phyloP scores from a whole-genome alignment of 2,797 vertebrate species.

The Gambelia wislizenii region DNA sequence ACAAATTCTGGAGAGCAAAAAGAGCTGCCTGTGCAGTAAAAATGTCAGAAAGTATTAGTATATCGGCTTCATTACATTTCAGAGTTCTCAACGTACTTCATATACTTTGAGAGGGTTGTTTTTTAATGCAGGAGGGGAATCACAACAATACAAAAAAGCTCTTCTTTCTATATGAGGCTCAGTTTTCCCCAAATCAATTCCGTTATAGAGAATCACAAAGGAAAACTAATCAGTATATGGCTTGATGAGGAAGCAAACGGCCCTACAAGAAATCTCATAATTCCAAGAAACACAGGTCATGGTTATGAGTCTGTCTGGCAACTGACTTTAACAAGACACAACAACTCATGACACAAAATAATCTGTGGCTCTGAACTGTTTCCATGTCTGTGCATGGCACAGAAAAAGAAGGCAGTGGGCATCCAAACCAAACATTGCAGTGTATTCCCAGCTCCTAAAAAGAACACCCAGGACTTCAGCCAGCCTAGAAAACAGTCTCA shows the following conservation, averaged over 20 bases:
- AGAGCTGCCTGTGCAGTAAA: constrained; percentile 87
- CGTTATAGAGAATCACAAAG: not conserved
- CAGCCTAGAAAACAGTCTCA: not conserved
- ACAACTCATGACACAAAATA: not conserved
- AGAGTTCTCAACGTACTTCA: not conserved
- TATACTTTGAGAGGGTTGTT: not conserved
- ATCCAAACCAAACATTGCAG: not conserved
- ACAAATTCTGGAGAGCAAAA: constrained; percentile 91
- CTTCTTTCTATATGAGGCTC: not conserved
- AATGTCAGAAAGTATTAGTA: constrained; percentile 46
- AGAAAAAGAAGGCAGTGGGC: not conserved
- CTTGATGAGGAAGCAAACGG: not conserved
- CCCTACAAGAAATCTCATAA: not conserved
- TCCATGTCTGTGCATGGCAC: not conserved
- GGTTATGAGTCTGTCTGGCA: not conserved
- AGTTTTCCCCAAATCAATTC: not conserved
- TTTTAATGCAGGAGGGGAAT: not conserved
- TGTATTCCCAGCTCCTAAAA: not conserved
- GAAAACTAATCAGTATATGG: not conserved
- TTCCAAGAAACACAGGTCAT: not conserved
- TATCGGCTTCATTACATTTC: not conserved
- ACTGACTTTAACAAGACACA: not conserved
- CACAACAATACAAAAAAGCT: not conserved
- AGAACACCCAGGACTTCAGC: not conserved
- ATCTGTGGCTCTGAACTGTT: not conserved